Evolutionary conservation across 2,113 vertebrate species (phyloP), one percentile per base, ranked within the genome.

Genomic region (Abramis brama): DNA sequence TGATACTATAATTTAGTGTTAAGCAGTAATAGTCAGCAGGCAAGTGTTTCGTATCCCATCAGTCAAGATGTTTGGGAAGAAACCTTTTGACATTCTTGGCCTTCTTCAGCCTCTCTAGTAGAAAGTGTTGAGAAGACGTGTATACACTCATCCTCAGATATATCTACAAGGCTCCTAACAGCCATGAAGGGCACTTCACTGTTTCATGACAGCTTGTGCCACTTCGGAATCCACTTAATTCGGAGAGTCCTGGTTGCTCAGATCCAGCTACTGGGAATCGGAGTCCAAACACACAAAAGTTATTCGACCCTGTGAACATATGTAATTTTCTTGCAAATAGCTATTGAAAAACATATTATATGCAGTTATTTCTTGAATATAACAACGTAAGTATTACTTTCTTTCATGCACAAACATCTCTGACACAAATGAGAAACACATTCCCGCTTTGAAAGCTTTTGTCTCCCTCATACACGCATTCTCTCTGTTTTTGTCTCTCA

Each of bases 131-230:
- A 25, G 17, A 7, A 50, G 15, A 70, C 62, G 70, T 82, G 81
- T 73, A 75, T 36, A 36, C 73, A 78, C 77, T 85, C 85, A 73
- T 78, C 71, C 73, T 33, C 17, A 25, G 59, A 66, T 88, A 78
- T 45, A 77, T 88, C 68, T 85, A 82, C 83, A 70, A 50, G 50
- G 33, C 64, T 60, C 57, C 79, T 70, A 62, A 82, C 79, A 52
- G 36, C 47, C 78, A n/a, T 88, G 83, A 85, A 85, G 79, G 77
- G 78, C 66, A 43, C 33, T 79, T 82, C 45, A 52, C 57, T 30
- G 80, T 79, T 88, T 83, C 84, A 79, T 64, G 79, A 60, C 59
- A 43, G 75, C 43, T 68, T 75, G 17, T 19, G 59, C 47, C 83
- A 60, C 79, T 77, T 30, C 39, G 83, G 79, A 57, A 60, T 57